These are phyloP conservation scores for Chironex yamaguchii DNA, from an alignment of 30 jellyfish, hydroid and myxozoan species.

Conservation along the genomic window DNA sequence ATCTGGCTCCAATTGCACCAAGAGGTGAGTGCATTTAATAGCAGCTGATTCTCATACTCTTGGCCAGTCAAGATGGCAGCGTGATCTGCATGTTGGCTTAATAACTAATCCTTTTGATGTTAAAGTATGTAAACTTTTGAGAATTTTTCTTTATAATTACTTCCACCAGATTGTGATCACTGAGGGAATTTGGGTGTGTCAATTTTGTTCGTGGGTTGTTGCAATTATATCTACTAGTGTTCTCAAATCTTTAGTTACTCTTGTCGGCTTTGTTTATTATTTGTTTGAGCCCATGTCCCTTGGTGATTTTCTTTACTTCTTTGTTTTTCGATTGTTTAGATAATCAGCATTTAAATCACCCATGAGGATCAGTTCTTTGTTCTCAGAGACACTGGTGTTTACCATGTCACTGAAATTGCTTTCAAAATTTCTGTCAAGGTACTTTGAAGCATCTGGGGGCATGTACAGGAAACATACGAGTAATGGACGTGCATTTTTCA, in stretches of 20 bases:
- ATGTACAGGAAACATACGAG: conserved; percentile 41
- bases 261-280: conserved; percentile 15
- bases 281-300: conserved; percentile 27
- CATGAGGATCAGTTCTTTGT: conserved; percentile 44
- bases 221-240: no score
- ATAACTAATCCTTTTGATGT: no score
- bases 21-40: no score
- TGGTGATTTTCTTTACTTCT: conserved; percentile 31
- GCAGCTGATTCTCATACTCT: no score
- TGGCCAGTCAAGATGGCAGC: no score
- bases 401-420: conserved; percentile 26
- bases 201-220: no score
- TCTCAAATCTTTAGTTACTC: background rate
- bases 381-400: conserved; percentile 41
- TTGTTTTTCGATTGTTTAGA: conserved; percentile 18
- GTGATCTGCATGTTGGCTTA: no score
- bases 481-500: conserved; percentile 41
- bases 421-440: conserved; percentile 47
- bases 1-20: no score
- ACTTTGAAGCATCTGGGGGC: conserved; percentile 61
- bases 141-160: no score
- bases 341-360: conserved; percentile 42
- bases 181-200: no score
- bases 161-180: no score
- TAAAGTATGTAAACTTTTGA: no score